phyloP scores from a whole-genome alignment of 2,797 vertebrate species.

The Uromys caudimaculatus region DNA sequence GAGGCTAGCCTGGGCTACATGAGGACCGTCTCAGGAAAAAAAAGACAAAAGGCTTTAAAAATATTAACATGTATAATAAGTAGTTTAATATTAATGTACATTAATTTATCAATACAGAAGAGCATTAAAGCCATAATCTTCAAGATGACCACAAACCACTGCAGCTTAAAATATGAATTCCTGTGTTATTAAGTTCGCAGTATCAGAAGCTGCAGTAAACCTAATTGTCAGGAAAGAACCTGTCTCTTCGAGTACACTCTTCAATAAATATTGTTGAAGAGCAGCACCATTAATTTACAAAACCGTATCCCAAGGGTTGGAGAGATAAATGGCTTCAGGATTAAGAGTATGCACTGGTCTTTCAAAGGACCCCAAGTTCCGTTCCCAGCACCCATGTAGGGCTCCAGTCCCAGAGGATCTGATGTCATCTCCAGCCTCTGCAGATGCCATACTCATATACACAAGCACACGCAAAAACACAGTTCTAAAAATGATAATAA shows the following conservation, averaged over 20 bases:
- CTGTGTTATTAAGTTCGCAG: background rate
- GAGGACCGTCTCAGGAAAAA: background rate
- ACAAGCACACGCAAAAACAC: background rate
- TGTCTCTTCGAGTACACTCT: background rate
- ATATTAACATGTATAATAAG: slow-evolving; percentile 11
- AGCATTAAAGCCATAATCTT: slow-evolving; percentile 39
- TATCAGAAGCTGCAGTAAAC: background rate
- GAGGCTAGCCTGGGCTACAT: background rate
- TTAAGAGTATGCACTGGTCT: background rate
- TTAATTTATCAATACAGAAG: slow-evolving; percentile 47
- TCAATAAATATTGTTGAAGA: background rate
- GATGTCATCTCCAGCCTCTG: background rate
- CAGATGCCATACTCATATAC: background rate
- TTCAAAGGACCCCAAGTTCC: background rate
- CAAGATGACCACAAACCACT: background rate
- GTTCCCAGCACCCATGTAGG: background rate
- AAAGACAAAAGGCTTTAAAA: slow-evolving; percentile 44
- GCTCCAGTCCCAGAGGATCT: background rate
- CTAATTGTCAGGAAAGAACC: slow-evolving; percentile 35
- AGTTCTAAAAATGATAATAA: background rate
- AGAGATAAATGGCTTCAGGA: background rate
- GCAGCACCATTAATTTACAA: background rate
- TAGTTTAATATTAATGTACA: slow-evolving; percentile 1
- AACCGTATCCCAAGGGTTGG: background rate
- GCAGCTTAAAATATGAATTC: slow-evolving; percentile 28